Evolutionary conservation across 2,113 vertebrate genomes (phyloP), one percentile per base, ranked within the genome.

Genomic region (Campylomormyrus numenius): DNA sequence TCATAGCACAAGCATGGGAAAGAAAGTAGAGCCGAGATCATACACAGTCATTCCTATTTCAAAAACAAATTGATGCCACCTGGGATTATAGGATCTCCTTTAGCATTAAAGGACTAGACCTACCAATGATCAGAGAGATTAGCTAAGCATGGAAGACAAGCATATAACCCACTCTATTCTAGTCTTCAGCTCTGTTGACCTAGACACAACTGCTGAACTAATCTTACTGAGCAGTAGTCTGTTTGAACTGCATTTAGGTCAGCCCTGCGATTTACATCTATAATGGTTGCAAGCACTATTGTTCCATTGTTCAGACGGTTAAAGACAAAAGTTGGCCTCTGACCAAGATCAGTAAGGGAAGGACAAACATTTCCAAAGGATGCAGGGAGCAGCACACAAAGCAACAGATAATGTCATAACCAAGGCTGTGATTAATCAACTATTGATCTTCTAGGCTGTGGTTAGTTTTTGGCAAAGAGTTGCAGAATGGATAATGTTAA

Each of bases 321-420:
- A 24, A 50, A 70, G 46, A 42, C 46, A 88, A 77, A 74, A 45
- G 35, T 48, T 66, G 56, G 80, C 50, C 52, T 66, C 7, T 21
- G 35, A 56, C 89, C 45, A 87, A 56, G 86, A 74, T n/a, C 24
- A 24, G n/a, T 74, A 66, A 9, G 10, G 85, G 58, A 87, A 90
- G 35, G 58, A 50, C 45, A 49, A 52, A 86, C 13, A 6, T 42
- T 66, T 66, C 24, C 52, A 46, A 49, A 86, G 17, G n/a, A 83
- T 80, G 48, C 50, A 24, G 35, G 31, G 50, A 87, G 11, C 8
- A 27, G n/a, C 27, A 19, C 66, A 77, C 45, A 80, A 49, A 52
- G 84, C 56, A 45, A 7, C 46, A n/a, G 58, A 4, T 62, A 35
- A 17, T 46, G 45, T 49, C 83, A 90, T 39, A 90, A 86, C 45